phyloP scores from a whole-genome alignment of 2,888 invertebrate species.

The Drosophila mayaguana region DNA sequence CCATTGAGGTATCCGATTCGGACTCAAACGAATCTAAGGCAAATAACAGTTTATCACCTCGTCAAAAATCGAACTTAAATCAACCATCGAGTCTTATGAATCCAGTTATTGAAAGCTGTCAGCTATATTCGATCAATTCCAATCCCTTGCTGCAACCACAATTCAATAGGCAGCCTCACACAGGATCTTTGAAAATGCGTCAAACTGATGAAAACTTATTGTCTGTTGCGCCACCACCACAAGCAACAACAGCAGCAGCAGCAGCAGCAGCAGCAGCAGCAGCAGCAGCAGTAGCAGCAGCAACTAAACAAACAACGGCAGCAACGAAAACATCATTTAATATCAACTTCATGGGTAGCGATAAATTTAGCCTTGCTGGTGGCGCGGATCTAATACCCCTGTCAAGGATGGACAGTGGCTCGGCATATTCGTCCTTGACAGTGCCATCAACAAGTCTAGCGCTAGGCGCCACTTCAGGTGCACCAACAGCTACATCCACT shows the following conservation, averaged over 20 bases:
- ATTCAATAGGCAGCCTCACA: slow-evolving; percentile 36
- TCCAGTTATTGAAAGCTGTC: slow-evolving; percentile 1
- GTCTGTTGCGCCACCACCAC: not conserved
- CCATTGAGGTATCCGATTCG: slow-evolving; percentile 80
- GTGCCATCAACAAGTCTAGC: slow-evolving; percentile 72
- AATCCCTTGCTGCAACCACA: slow-evolving; percentile 13
- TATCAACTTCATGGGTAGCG: slow-evolving; percentile 60
- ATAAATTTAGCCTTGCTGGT: slow-evolving; percentile 78
- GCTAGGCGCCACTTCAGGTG: slow-evolving; percentile 53
- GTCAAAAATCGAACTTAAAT: slow-evolving; percentile 21
- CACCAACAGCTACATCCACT: not conserved
- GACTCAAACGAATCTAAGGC: slow-evolving; percentile 62
- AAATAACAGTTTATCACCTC: slow-evolving; percentile 1
- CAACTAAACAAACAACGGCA: slow-evolving; percentile 4
- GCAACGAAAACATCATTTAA: slow-evolving; percentile 43
- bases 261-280: slow-evolving; percentile 16
- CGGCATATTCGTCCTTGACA: slow-evolving; percentile 71
- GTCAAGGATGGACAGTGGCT: slow-evolving; percentile 61
- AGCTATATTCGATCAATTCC: slow-evolving; percentile 13
- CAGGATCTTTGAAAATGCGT: slow-evolving; percentile 27
- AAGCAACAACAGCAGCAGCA: not conserved
- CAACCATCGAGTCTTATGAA: slow-evolving; percentile 26
- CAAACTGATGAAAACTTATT: slow-evolving; percentile 24
- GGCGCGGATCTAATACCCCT: slow-evolving; percentile 82
- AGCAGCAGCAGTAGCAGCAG: not conserved